These are phyloP conservation scores for Chloroclysta siterata DNA, from an alignment of 2,888 invertebrate genomes.

Conservation along the genomic window DNA sequence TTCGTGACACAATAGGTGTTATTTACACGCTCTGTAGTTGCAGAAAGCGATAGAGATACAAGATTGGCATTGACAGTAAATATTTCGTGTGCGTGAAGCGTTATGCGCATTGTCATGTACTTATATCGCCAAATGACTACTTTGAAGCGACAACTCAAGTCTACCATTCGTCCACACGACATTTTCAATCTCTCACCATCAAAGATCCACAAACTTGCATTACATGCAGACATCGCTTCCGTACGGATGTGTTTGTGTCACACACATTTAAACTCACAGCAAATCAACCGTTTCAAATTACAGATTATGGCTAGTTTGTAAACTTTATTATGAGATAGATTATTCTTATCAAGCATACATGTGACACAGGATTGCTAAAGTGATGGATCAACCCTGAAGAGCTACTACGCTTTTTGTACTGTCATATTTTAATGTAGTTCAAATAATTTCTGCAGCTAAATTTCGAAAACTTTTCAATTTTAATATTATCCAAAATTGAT, in stretches of 20 bases:
- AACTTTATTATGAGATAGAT: conserved; percentile 3
- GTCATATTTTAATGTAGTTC: no score
- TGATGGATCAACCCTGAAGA: background rate
- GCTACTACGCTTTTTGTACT: background rate
- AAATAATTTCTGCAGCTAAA: no score
- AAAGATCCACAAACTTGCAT: conserved; percentile 60
- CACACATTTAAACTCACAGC: conserved; percentile 47
- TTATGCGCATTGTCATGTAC: conserved; percentile 58
- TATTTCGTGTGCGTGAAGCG: conserved; percentile 65
- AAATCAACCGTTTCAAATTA: conserved; percentile 41
- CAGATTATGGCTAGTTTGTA: conserved; percentile 13
- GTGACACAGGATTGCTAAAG: conserved; percentile 26
- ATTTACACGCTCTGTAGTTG: conserved; percentile 40
- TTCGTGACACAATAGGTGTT: background rate
- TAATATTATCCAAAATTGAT: no score
- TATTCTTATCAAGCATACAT: background rate
- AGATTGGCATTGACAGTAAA: conserved; percentile 50
- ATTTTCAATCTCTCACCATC: conserved; percentile 54
- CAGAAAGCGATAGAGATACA: conserved; percentile 66
- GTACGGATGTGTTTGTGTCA: conserved; percentile 55
- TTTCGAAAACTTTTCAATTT: no score
- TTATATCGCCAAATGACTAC: conserved; percentile 75
- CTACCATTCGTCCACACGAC: conserved; percentile 61
- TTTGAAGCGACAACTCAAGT: conserved; percentile 65
- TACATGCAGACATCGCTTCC: conserved; percentile 70